Conservation (phyloP, 2,888 invertebrate genomes). For the Hecatera dysodea region DNA sequence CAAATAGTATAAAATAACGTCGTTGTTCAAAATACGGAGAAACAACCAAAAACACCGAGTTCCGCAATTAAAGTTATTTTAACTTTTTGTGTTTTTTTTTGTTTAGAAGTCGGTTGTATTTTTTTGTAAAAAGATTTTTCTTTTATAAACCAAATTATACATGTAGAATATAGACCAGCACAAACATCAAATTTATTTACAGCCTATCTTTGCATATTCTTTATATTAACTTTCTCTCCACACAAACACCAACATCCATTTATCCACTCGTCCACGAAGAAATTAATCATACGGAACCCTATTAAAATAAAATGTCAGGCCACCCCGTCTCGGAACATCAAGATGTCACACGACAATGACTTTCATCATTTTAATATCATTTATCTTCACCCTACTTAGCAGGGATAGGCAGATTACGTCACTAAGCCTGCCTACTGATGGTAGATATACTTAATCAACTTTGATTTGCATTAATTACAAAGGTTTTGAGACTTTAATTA, state of each 20-base stretch:
- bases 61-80: too few relatives aligned
- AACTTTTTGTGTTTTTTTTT: too few relatives aligned
- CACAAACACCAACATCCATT: constrained; percentile 25
- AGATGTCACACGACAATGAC: constrained; percentile 67
- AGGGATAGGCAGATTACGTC: constrained; percentile 41
- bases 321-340: constrained; percentile 49
- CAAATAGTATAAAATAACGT: too few relatives aligned
- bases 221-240: background rate
- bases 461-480: constrained; percentile 10
- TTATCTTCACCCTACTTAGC: constrained; percentile 52
- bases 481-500: background rate
- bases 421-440: background rate
- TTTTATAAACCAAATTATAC: too few relatives aligned
- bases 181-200: too few relatives aligned
- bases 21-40: too few relatives aligned
- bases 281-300: constrained; percentile 62
- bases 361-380: constrained; percentile 73
- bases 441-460: background rate
- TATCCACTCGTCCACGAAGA: constrained; percentile 41
- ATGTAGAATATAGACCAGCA: too few relatives aligned
- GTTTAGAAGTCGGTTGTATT: too few relatives aligned
- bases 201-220: background rate
- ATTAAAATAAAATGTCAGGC: constrained; percentile 58
- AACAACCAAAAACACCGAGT: too few relatives aligned
- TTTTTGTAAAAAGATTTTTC: too few relatives aligned